Evolutionary conservation across 2,113 vertebrate genomes (phyloP), one percentile per base, ranked within the genome.

Genomic region (Athene cunicularia): DNA sequence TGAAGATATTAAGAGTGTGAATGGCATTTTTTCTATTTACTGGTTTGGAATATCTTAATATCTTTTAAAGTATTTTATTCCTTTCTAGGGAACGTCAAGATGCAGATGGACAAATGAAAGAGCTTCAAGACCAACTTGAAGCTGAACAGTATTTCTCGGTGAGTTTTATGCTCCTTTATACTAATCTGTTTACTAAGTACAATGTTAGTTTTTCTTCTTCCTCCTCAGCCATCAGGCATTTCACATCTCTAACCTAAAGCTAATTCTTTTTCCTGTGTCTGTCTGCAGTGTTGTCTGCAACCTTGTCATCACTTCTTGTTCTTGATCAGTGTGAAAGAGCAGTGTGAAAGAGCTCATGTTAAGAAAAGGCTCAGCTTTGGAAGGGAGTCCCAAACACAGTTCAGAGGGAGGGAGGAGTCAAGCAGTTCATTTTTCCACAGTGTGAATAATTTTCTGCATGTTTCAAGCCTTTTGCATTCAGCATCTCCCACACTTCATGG

Each of bases 61-160:
- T 53, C 8, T 73, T 70, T 50, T 84, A 53, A 93, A 70, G 19
- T 39, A 16, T 23, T 3, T 50, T 94, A 30, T 73, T 92, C 64
- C 45, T 73, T 97, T 96, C n/a, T 97, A 99, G 99, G 97, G 99
- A 99, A 95, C 98, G 99, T 30, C 99, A 99, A 67, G 99, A 99
- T 95, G 98, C 99, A 62, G 99, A 99, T 47, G 99, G 99, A 23
- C 99, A 99, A 95, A 99, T 99, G 99, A 99, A 99, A 97, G 99
- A 99, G 91, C 98, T 99, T 67, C 99, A 99, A 96, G 99, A 99
- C 95, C 99, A 99, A 93, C 98, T 99, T 19, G 99, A 99, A 97
- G 99, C 99, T 11, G 99, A 99, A 58, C 99, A 99, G 80, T 99
- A 99, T 98, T 99, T 99, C 97, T 99, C 99, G 5, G 99, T 99